These are phyloP conservation scores for Ormia ochracea DNA, from an alignment of 2,888 invertebrate species.

Conservation along the genomic window DNA sequence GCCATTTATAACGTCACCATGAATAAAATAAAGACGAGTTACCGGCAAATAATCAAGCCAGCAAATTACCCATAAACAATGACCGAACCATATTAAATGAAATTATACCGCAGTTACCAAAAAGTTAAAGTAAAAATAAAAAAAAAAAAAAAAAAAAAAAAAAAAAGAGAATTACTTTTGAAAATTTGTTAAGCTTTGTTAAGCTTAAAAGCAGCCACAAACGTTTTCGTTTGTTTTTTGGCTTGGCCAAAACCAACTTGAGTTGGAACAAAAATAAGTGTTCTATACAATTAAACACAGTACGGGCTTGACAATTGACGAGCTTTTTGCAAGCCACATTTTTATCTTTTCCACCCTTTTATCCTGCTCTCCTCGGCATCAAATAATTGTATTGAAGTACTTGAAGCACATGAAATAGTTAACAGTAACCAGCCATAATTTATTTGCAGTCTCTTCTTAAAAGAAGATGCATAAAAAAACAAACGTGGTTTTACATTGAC, in stretches of 20 bases:
- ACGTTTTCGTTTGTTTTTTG: constrained; percentile 1
- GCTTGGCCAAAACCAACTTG: constrained; percentile 2
- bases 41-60: constrained; percentile 1
- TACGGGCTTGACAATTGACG: constrained; percentile 72
- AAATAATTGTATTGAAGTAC: neutral
- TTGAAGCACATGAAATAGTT: constrained; percentile 30
- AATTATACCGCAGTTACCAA: constrained; percentile 40
- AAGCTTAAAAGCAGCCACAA: constrained; percentile 35
- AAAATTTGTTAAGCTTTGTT: constrained; percentile 54
- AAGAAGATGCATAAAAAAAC: constrained; percentile 56
- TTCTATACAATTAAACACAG: constrained; percentile 11
- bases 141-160: constrained; percentile 6
- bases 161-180: constrained; percentile 26
- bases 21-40: constrained; percentile 27
- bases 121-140: neutral
- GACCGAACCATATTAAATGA: constrained; percentile 59
- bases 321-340: constrained; percentile 59
- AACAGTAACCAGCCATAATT: constrained; percentile 20
- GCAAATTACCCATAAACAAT: constrained; percentile 55
- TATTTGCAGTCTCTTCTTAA: constrained; percentile 7
- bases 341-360: neutral
- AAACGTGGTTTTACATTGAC: constrained; percentile 74
- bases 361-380: neutral
- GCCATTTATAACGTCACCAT: constrained; percentile 23
- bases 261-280: constrained; percentile 66